Evolutionary conservation across 2,888 invertebrate genomes (phyloP), one percentile per base, ranked within the genome.

Genomic region (Pollenia angustigena): DNA sequence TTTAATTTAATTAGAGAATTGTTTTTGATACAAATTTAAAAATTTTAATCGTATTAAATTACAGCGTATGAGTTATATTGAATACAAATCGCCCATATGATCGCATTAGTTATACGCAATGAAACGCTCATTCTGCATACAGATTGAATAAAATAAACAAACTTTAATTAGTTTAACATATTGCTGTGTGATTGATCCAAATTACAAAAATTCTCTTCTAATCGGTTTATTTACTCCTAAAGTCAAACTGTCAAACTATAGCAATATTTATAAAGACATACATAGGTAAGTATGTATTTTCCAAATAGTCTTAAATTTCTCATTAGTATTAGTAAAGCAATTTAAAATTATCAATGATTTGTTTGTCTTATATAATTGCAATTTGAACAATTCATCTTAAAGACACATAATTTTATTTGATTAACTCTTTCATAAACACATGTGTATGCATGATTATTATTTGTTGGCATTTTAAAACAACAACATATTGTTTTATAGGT

Each of bases 401-500:
- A 18, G 1, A 10, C 12, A 40, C n/a, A 74, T 8, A 60, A 40
- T 60, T 60, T 58, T 23, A 7, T 74, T 64, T 75, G 52, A 64
- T 44, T 44, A 76, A 76, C 52, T 76, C 16, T 48, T 60, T 48
- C 16, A 14, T 10, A 42, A 62, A 23, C 44, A 64, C 40, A 56
- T 46, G 56, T 46, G 16, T 3, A 32, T 0, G 40, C 18, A 50
- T 50, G 42, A 50, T 68, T 48, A 58, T 46, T 66, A 10, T 58
- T 8, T 69, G 42, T 23, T 58, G 11, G 9, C n/a, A 58, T n/a
- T 48, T 42, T 6, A 8, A 11, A 48, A 69, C 9, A 58, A 58
- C 68, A 79, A 69, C 32, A 69, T 23, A n/a, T 60, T 60, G 40
- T 60, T 60, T 71, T 60, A 23, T 69, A 42, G 10, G 16, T 42